These are phyloP conservation scores for Agrochola circellaris DNA, from an alignment of 2,888 invertebrate genomes.

Conservation along the genomic window DNA sequence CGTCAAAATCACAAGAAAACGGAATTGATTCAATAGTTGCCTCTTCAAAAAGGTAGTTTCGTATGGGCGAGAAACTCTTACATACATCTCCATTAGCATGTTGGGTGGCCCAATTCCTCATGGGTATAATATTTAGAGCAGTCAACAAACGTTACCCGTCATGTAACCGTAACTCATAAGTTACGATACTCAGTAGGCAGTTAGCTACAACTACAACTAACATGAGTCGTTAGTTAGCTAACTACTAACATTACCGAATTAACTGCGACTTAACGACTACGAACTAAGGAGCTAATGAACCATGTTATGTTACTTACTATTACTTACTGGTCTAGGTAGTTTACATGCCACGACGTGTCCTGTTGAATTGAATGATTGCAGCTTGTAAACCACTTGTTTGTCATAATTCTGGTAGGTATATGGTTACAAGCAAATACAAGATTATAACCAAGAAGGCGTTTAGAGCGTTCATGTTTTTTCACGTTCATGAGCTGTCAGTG, in stretches of 20 bases:
- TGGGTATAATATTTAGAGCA: constrained; percentile 5
- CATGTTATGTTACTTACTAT: constrained; percentile 11
- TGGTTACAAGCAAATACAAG: too few relatives aligned
- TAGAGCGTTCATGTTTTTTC: background rate
- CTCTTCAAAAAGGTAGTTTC: background rate
- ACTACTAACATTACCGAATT: constrained; percentile 59
- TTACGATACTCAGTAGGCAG: constrained; percentile 12
- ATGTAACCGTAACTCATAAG: constrained; percentile 40
- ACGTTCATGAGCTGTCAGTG: background rate
- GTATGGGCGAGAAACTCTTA: too few relatives aligned
- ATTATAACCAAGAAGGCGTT: too few relatives aligned
- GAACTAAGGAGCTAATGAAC: constrained; percentile 43
- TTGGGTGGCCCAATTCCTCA: background rate
- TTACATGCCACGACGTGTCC: constrained; percentile 18
- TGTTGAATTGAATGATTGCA: constrained; percentile 40
- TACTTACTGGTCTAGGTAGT: constrained; percentile 1
- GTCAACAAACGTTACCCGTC: constrained; percentile 17
- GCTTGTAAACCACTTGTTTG: background rate
- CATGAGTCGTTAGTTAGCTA: constrained; percentile 5
- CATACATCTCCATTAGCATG: too few relatives aligned
- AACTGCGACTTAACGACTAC: constrained; percentile 48
- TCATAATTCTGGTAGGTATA: background rate
- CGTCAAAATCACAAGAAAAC: background rate
- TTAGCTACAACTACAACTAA: constrained; percentile 28
- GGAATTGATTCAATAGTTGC: background rate